Conservation (phyloP, 2,888 invertebrate genomes). For the Dryococelus australis region DNA sequence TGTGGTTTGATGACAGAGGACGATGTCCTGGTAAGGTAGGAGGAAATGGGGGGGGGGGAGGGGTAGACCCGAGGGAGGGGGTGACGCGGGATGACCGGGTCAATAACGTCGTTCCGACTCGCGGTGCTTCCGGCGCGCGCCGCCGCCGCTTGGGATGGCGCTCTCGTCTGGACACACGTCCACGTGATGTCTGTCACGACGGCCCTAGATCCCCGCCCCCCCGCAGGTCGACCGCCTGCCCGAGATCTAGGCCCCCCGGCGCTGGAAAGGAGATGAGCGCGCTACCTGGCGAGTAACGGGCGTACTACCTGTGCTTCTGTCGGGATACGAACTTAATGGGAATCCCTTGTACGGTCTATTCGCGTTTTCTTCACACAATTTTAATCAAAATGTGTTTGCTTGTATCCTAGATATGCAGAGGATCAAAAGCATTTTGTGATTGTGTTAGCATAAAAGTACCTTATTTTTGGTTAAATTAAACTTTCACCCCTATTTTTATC, state of each 20-base stretch:
- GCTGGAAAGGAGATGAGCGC: background rate
- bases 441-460: no score
- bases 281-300: background rate
- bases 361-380: no score
- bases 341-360: no score
- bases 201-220: background rate
- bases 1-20: no score
- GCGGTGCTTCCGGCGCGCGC: background rate
- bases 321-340: background rate
- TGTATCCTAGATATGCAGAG: no score
- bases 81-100: background rate
- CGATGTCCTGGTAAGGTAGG: no score
- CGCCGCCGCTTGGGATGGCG: background rate
- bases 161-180: background rate
- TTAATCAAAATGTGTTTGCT: no score
- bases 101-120: background rate
- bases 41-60: no score
- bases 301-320: background rate
- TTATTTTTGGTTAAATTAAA: no score
- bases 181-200: slow-evolving; percentile 31
- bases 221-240: background rate
- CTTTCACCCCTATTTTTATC: no score
- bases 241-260: background rate
- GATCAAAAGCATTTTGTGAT: no score
- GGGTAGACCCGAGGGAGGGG: background rate